These are phyloP conservation scores for Phasianus colchicus DNA, from an alignment of 2,113 vertebrate species.

Conservation along the genomic window DNA sequence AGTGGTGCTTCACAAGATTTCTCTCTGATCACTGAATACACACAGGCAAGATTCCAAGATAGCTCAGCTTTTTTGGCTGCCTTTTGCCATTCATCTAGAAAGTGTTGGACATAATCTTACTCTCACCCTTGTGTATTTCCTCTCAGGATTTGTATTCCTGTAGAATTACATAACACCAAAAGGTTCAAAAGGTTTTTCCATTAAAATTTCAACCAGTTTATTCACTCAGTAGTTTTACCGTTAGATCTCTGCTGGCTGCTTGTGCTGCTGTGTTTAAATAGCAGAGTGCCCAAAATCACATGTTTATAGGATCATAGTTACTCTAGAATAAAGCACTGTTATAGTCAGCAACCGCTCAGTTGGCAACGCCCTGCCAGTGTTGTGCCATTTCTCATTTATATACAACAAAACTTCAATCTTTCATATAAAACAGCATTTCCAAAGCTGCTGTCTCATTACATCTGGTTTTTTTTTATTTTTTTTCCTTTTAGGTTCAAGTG, in stretches of 20 bases:
- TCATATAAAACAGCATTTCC: background rate
- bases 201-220: background rate
- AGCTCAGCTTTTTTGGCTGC: background rate
- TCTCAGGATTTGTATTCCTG: background rate
- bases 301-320: background rate
- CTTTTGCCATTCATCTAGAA: background rate
- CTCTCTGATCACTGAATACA: background rate
- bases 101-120: background rate
- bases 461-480: background rate
- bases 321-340: background rate
- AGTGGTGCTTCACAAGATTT: background rate
- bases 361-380: background rate
- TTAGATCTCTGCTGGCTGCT: background rate
- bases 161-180: background rate
- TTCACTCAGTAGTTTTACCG: background rate
- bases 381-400: background rate
- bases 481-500: constrained; percentile 79
- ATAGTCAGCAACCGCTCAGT: background rate
- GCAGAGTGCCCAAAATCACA: background rate
- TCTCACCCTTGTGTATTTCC: background rate
- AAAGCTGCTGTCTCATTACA: background rate
- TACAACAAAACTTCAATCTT: background rate
- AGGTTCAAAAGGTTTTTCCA: background rate
- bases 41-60: background rate
- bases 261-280: background rate